phyloP scores from a whole-genome alignment of 2,113 vertebrate genomes.

The Sialia sialis region DNA sequence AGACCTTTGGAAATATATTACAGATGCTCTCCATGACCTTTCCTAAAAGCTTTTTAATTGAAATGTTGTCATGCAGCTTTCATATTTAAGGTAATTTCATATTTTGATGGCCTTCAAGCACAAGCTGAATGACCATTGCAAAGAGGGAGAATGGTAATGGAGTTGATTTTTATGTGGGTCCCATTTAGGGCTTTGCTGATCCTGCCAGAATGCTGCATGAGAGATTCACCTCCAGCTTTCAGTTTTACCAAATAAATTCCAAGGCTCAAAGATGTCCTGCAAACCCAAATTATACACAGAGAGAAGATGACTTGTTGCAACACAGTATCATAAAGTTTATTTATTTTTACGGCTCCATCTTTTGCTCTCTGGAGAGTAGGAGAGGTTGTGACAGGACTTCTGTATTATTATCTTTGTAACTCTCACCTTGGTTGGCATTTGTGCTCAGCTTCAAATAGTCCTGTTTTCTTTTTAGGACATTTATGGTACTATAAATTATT shows the following conservation, averaged over 20 bases:
- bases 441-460: not conserved
- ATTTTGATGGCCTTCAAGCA: slow-evolving; percentile 21
- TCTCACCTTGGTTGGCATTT: not conserved
- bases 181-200: not conserved
- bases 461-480: not conserved
- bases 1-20: slow-evolving; percentile 28
- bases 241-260: not conserved
- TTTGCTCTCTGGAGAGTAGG: not conserved
- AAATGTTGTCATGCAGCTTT: slow-evolving; percentile 24
- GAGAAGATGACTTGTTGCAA: not conserved
- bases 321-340: not conserved
- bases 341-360: not conserved
- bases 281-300: not conserved
- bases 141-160: not conserved
- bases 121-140: not conserved
- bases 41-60: slow-evolving; percentile 58
- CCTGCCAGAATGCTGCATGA: not conserved
- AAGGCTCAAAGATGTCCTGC: not conserved
- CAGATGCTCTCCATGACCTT: not conserved
- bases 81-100: slow-evolving; percentile 22
- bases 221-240: not conserved
- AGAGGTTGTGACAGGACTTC: not conserved
- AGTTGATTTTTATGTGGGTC: not conserved
- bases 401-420: not conserved
- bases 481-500: not conserved